These are phyloP conservation scores for Chrysolina oricalcia DNA, from an alignment of 2,888 invertebrate genomes.

Conservation along the genomic window DNA sequence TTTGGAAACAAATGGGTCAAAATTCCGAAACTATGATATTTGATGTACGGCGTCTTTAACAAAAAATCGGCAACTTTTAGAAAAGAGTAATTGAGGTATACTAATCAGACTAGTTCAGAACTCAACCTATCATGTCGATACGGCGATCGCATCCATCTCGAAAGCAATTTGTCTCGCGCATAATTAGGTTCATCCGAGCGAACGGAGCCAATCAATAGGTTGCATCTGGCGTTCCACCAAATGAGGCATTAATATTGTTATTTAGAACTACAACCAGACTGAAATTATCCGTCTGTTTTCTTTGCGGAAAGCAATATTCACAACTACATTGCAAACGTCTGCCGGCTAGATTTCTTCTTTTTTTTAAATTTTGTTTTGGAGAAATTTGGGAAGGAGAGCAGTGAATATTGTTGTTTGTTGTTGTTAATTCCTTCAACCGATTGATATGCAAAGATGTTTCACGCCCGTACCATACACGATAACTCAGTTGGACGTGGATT, in stretches of 20 bases:
- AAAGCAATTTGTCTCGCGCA: slow-evolving; percentile 15
- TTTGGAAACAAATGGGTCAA: too few species aligned
- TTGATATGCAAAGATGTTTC: too few species aligned
- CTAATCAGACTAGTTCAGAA: not conserved
- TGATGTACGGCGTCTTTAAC: too few species aligned
- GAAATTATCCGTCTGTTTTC: not conserved
- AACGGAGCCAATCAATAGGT: slow-evolving; percentile 17
- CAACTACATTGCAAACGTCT: not conserved
- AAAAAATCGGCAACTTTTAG: too few species aligned
- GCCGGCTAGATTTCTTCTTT: not conserved
- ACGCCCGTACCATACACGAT: too few species aligned
- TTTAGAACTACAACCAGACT: not conserved
- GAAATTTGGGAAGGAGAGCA: too few species aligned
- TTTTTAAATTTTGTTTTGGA: not conserved
- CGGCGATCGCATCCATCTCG: not conserved
- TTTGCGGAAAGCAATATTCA: not conserved
- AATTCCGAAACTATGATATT: too few species aligned
- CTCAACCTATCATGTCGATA: not conserved
- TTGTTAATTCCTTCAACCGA: too few species aligned
- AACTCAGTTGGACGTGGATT: too few species aligned
- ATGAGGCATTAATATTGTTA: not conserved
- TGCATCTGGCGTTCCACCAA: slow-evolving; percentile 14
- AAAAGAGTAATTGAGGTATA: too few species aligned
- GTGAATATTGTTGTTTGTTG: too few species aligned
- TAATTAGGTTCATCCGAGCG: slow-evolving; percentile 5